Evolutionary conservation across 2,888 invertebrate species (phyloP).

Genomic region (Artemia sp.): DNA sequence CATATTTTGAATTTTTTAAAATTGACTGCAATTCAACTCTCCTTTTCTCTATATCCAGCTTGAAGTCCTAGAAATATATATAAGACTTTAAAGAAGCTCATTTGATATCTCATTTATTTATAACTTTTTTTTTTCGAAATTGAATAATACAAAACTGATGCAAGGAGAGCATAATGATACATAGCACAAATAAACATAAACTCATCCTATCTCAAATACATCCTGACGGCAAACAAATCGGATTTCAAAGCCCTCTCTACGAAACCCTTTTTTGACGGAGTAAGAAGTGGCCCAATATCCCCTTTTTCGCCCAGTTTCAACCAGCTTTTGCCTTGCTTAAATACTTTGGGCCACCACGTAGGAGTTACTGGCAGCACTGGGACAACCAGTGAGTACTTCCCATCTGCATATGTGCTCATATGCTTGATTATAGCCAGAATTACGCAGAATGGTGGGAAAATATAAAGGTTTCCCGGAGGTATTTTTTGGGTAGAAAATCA

Average conservation of each 20-base stretch:
- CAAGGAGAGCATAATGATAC: no score
- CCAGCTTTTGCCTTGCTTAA: not conserved
- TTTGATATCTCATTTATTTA: no score
- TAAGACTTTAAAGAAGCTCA: no score
- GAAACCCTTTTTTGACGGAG: not conserved
- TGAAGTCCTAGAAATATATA: not conserved
- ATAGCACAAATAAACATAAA: no score
- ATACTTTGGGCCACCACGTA: not conserved
- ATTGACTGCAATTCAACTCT: not conserved
- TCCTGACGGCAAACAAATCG: not conserved
- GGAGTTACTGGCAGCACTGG: not conserved
- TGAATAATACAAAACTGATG: no score
- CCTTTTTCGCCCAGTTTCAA: not conserved
- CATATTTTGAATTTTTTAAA: not conserved
- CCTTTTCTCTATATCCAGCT: not conserved
- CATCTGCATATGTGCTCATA: not conserved
- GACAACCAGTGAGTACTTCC: not conserved
- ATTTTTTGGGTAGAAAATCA: not conserved
- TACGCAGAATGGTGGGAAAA: not conserved
- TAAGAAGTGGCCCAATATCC: not conserved
- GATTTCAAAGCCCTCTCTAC: not conserved
- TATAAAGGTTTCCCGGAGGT: not conserved
- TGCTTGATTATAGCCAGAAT: not conserved
- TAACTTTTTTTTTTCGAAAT: no score
- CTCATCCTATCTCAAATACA: not conserved